Evolutionary conservation across 2,888 invertebrate genomes (phyloP).

Genomic region (Conomelus anceps): DNA sequence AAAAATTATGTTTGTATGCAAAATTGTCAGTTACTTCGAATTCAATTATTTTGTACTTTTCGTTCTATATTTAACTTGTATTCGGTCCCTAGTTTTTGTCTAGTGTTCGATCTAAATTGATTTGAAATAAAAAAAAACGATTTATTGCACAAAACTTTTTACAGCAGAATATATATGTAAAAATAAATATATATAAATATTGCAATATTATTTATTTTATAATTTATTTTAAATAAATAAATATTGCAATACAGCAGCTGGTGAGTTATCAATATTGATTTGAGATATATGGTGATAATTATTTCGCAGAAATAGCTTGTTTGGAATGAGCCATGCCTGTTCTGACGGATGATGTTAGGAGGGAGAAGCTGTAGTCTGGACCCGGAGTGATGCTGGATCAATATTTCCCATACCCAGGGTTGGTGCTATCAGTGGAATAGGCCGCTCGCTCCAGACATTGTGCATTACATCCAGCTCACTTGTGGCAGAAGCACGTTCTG

Average conservation of each 20-base stretch:
- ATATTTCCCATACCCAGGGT: constrained; percentile 6
- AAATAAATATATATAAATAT: too few species aligned
- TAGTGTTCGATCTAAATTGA: too few species aligned
- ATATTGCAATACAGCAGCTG: not conserved
- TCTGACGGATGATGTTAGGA: not conserved
- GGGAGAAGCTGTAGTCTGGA: not conserved
- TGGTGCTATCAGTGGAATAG: not conserved
- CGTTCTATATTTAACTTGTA: too few species aligned
- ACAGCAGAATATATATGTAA: too few species aligned
- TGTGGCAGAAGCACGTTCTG: not conserved
- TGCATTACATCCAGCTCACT: not conserved
- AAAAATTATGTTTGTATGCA: too few species aligned
- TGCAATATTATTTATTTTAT: too few species aligned
- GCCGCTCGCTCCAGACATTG: not conserved
- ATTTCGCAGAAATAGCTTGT: not conserved
- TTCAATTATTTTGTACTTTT: too few species aligned
- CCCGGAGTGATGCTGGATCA: constrained; percentile 17
- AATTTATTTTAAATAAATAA: too few species aligned
- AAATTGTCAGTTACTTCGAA: too few species aligned
- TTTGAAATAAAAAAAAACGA: too few species aligned
- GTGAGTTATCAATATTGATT: not conserved
- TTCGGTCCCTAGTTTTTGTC: too few species aligned
- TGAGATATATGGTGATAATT: not conserved
- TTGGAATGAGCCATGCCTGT: not conserved
- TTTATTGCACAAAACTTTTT: too few species aligned